Percentiles rank a stretch among this genome's conserved stretches.
phyloP scores from a whole-genome alignment of 2,888 invertebrate genomes.

The Conomelus anceps region DNA sequence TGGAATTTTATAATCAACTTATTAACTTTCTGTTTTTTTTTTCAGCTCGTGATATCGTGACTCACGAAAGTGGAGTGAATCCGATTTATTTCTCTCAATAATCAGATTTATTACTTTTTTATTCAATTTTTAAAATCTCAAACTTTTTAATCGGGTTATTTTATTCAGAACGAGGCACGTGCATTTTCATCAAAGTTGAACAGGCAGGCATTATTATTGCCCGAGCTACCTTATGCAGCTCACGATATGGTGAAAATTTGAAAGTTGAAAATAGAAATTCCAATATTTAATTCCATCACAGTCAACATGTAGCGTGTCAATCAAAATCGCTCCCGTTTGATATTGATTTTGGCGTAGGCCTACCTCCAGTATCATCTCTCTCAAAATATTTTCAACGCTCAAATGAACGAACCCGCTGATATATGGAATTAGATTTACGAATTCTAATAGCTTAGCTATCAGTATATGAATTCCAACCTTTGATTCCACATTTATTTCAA shows the following conservation, averaged over 20 bases:
- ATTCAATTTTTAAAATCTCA: background rate
- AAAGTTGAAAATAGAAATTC: no score
- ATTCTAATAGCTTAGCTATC: background rate
- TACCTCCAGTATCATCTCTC: background rate
- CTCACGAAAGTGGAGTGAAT: background rate
- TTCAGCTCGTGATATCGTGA: no score
- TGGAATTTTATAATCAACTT: background rate
- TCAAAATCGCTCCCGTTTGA: background rate
- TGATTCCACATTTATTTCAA: background rate
- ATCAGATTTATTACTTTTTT: background rate
- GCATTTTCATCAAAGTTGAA: background rate
- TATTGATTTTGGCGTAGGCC: background rate
- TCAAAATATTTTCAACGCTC: background rate
- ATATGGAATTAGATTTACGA: background rate
- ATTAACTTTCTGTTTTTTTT: background rate
- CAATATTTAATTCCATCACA: background rate
- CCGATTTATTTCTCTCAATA: background rate
- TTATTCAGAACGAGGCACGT: background rate
- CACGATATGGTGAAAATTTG: background rate
- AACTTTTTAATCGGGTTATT: background rate
- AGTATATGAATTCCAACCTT: background rate
- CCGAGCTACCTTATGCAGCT: no score
- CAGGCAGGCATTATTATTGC: background rate
- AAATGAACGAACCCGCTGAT: background rate
- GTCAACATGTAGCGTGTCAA: background rate